phyloP scores from a whole-genome alignment of 2,797 vertebrate genomes.

The Enteromius unitaeniatus region DNA sequence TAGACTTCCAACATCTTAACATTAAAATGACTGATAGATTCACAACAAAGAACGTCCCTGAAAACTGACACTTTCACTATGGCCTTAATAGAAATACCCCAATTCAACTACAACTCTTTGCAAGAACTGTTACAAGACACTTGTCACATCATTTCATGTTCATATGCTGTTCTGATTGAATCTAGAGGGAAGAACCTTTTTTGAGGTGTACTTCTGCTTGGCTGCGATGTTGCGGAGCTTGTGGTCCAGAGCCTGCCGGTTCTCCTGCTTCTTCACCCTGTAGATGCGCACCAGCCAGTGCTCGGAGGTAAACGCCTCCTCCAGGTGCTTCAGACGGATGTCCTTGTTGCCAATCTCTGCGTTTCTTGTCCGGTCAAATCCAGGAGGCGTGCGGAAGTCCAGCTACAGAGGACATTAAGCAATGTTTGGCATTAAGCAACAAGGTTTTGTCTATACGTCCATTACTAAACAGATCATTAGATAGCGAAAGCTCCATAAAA shows the following conservation, averaged over 20 bases:
- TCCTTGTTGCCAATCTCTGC: conserved; percentile 99
- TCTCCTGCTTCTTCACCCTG: conserved; percentile 97
- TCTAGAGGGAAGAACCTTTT: conserved; percentile 84
- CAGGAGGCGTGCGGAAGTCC: conserved; percentile 98
- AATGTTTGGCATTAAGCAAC: neutral
- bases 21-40: neutral
- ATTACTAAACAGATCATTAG: too few relatives aligned
- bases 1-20: neutral
- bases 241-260: conserved; percentile 92
- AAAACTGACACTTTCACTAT: neutral
- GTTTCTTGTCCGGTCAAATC: conserved; percentile 97
- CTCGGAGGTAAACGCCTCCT: conserved; percentile 99
- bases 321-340: conserved; percentile 96
- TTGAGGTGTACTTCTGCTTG: conserved; percentile 99
- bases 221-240: conserved; percentile 90
- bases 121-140: neutral
- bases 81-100: neutral
- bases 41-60: neutral
- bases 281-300: conserved; percentile 99
- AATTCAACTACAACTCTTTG: neutral
- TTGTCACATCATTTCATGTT: neutral
- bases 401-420: conserved; percentile 75
- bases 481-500: neutral
- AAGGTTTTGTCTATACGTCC: neutral
- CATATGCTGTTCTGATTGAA: neutral